Conservation (phyloP, 2,888 invertebrate species). For the Adelognathus sp. region DNA sequence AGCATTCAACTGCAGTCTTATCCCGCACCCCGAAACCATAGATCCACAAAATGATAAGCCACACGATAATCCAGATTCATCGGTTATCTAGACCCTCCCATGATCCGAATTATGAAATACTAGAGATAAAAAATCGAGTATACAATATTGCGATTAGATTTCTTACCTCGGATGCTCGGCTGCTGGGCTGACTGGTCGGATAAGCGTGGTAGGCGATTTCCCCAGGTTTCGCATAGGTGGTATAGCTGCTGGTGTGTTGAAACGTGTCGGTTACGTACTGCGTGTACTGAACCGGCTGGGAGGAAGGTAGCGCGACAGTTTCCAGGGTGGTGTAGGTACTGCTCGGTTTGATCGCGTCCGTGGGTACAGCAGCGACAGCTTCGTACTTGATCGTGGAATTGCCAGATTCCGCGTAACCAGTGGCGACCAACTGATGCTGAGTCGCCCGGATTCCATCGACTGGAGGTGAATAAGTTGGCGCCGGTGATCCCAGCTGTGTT, state of each 20-base stretch:
- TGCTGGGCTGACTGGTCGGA: slow-evolving; percentile 69
- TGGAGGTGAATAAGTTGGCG: slow-evolving; percentile 67
- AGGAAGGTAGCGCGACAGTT: slow-evolving; percentile 84
- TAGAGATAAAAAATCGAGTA: neutral
- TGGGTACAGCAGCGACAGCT: slow-evolving; percentile 73
- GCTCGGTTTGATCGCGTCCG: slow-evolving; percentile 74
- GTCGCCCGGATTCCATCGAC: slow-evolving; percentile 55
- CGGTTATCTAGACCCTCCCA: neutral
- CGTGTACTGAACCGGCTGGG: slow-evolving; percentile 76
- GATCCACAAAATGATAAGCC: neutral
- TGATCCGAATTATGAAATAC: neutral
- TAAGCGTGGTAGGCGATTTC: slow-evolving; percentile 72
- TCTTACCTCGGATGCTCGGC: slow-evolving; percentile 73
- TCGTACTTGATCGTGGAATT: slow-evolving; percentile 79
- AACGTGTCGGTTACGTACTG: slow-evolving; percentile 76
- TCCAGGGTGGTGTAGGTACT: slow-evolving; percentile 86
- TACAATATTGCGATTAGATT: neutral
- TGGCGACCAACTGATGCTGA: slow-evolving; percentile 75
- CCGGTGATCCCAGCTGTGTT: slow-evolving; percentile 80
- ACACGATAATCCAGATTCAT: neutral
- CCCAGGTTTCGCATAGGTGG: slow-evolving; percentile 74
- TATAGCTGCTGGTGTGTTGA: slow-evolving; percentile 71
- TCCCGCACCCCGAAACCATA: too few species aligned
- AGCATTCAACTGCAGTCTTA: too few species aligned
- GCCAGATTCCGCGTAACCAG: slow-evolving; percentile 70